Conservation (phyloP, 2,797 vertebrate species). For the Hippoglossus hippoglossus region DNA sequence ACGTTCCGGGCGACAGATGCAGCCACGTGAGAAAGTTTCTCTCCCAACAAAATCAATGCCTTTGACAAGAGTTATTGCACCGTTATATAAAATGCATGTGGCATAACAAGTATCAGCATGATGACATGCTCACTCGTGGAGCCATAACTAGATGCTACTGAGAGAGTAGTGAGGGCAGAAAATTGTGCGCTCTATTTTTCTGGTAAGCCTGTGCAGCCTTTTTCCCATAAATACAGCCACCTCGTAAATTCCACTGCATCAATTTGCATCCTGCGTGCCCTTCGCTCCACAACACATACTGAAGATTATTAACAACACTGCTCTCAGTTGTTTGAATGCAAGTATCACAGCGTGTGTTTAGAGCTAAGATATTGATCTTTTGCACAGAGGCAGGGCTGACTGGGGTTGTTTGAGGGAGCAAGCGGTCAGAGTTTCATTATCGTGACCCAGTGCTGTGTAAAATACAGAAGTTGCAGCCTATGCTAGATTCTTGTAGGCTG, state of each 20-base stretch:
- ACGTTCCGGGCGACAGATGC: too few relatives aligned
- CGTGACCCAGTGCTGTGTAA: too few relatives aligned
- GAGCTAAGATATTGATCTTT: constrained; percentile 24
- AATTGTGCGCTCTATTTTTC: constrained; percentile 38
- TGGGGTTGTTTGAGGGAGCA: background rate
- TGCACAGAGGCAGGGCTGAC: background rate
- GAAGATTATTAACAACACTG: constrained; percentile 22
- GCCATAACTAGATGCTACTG: constrained; percentile 27
- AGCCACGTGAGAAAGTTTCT: too few relatives aligned
- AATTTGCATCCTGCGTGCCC: constrained; percentile 45
- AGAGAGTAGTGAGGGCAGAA: constrained; percentile 34
- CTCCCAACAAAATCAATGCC: too few relatives aligned
- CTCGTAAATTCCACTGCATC: constrained; percentile 57
- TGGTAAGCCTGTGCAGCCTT: constrained; percentile 19
- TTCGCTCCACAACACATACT: constrained; percentile 33
- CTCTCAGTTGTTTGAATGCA: constrained; percentile 14
- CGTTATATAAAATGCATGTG: constrained; percentile 5
- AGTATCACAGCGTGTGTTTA: constrained; percentile 19
- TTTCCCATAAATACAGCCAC: constrained; percentile 57
- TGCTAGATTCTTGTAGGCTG: too few relatives aligned
- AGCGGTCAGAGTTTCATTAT: too few relatives aligned
- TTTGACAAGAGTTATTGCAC: constrained; percentile 19
- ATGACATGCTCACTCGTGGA: constrained; percentile 34
- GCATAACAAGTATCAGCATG: constrained; percentile 27
- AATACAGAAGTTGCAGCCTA: too few relatives aligned